These are phyloP conservation scores for Yponomeuta sedellus DNA, from an alignment of 2,888 invertebrate species.

Conservation along the genomic window DNA sequence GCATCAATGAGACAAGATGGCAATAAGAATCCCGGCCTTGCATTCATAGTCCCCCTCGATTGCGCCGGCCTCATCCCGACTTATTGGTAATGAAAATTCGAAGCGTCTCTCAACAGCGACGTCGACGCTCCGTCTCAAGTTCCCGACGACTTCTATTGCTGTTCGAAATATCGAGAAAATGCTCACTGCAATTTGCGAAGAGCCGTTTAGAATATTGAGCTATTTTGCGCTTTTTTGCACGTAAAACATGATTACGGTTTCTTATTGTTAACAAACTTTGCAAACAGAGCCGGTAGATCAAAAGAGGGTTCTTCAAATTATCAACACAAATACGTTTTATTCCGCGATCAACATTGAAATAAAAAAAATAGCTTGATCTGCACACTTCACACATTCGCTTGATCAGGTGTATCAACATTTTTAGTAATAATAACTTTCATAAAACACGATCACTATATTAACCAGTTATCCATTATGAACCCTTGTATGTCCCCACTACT, in stretches of 20 bases:
- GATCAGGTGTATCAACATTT: too few species aligned
- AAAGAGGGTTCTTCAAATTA: too few species aligned
- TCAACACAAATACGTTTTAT: too few species aligned
- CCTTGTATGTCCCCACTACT: too few species aligned
- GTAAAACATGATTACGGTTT: neutral
- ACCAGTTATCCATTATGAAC: too few species aligned
- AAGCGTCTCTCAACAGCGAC: conserved; percentile 35
- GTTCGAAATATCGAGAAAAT: neutral
- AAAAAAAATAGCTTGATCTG: too few species aligned
- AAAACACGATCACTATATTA: too few species aligned
- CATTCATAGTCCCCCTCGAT: conserved; percentile 43
- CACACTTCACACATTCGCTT: too few species aligned
- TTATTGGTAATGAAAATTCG: conserved; percentile 47
- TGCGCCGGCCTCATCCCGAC: conserved; percentile 28
- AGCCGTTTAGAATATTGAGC: neutral
- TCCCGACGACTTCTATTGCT: neutral
- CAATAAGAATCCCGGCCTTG: conserved; percentile 31
- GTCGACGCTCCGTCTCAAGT: neutral
- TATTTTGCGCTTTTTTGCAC: neutral
- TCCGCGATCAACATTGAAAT: too few species aligned
- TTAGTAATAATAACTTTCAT: too few species aligned
- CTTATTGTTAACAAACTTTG: too few species aligned
- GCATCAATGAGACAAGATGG: conserved; percentile 1
- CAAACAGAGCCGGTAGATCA: too few species aligned
- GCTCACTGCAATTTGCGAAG: neutral